Evolutionary conservation across 2,113 vertebrate species (phyloP).

Genomic region (Myocastor coypus): DNA sequence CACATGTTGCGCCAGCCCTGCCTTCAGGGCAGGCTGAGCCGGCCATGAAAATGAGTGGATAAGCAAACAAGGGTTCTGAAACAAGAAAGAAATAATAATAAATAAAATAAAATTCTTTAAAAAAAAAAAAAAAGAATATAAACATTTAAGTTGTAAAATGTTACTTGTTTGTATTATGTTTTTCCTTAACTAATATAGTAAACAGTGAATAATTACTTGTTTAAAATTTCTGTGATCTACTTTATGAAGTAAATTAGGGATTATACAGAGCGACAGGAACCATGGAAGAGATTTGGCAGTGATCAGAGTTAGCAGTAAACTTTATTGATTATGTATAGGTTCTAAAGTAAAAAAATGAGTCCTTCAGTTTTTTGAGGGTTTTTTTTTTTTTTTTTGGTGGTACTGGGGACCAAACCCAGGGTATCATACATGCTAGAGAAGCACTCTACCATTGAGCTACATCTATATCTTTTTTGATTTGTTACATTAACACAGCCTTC

Average conservation of each 20-base stretch:
- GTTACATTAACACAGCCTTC: background rate
- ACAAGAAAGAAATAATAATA: too few relatives aligned
- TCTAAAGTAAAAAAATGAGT: conserved; percentile 5
- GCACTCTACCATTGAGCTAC: background rate
- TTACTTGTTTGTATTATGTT: conserved; percentile 13
- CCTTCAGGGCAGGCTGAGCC: too few relatives aligned
- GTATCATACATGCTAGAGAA: background rate
- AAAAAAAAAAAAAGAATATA: too few relatives aligned
- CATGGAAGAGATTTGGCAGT: background rate
- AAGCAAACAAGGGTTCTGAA: too few relatives aligned
- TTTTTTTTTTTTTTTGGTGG: background rate
- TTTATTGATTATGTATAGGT: background rate
- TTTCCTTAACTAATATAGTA: background rate
- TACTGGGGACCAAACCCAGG: background rate
- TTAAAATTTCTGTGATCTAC: conserved; percentile 17
- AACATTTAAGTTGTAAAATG: conserved; percentile 1
- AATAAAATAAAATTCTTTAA: too few relatives aligned
- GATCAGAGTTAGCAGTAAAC: background rate
- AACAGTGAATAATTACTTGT: background rate
- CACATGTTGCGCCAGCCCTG: too few relatives aligned
- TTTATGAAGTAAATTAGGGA: conserved; percentile 26
- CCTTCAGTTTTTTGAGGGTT: background rate
- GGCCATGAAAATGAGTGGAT: too few relatives aligned
- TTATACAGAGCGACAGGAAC: conserved; percentile 4
- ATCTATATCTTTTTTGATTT: background rate